These are phyloP conservation scores for Hydrolagus affinis DNA, from an alignment of 2,113 vertebrate species.

Conservation along the genomic window DNA sequence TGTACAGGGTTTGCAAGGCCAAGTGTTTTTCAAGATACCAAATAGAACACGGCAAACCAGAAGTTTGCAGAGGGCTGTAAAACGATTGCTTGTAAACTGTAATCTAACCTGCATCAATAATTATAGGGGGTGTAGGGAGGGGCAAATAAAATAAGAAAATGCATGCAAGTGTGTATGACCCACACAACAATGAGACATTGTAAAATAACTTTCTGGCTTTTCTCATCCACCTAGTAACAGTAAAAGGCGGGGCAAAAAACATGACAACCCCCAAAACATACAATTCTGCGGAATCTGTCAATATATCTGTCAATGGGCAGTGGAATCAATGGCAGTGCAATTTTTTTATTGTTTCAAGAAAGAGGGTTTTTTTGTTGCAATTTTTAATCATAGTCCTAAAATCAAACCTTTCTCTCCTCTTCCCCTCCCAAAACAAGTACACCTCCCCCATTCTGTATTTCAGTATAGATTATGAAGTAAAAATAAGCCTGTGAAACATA, in stretches of 20 bases:
- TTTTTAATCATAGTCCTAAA: background rate
- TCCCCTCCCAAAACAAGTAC: background rate
- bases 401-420: background rate
- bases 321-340: no score
- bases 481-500: background rate
- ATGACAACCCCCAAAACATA: no score
- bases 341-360: no score
- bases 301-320: background rate
- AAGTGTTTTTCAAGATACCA: background rate
- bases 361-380: no score
- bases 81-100: background rate
- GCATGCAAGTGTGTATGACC: no score
- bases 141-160: background rate
- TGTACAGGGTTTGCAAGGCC: no score
- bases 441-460: background rate
- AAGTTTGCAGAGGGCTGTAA: background rate
- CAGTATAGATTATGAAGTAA: background rate
- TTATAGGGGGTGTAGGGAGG: background rate
- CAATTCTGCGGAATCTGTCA: background rate
- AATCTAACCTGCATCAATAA: background rate
- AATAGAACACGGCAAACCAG: no score
- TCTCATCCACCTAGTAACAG: background rate
- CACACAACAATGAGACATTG: background rate
- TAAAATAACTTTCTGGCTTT: background rate
- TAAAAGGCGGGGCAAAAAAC: background rate